phyloP scores from a whole-genome alignment of 2,888 invertebrate species.

The Scaptomyza flava region DNA sequence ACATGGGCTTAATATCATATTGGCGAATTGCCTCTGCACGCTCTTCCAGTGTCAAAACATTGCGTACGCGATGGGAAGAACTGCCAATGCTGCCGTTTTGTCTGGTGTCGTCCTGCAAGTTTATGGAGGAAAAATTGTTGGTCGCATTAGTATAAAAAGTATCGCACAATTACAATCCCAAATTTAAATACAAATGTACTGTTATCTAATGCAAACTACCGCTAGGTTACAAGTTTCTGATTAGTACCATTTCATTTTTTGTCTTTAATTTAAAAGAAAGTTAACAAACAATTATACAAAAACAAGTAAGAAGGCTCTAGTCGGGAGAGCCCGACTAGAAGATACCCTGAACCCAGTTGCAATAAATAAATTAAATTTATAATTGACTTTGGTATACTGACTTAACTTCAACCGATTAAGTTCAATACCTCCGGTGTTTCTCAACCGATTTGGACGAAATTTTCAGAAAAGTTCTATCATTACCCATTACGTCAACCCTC shows the following conservation, averaged over 20 bases:
- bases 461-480: too few species aligned
- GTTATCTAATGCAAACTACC: neutral
- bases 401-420: too few species aligned
- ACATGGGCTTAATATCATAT: conserved; percentile 81
- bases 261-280: neutral
- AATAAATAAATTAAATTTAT: too few species aligned
- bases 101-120: conserved; percentile 46
- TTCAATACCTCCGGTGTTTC: too few species aligned
- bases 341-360: too few species aligned
- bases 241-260: neutral
- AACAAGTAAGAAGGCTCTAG: too few species aligned
- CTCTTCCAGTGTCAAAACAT: conserved; percentile 80
- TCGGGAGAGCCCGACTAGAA: too few species aligned
- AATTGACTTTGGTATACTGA: too few species aligned
- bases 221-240: neutral
- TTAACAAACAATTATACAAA: conserved; percentile 9
- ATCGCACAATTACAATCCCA: neutral
- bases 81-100: conserved; percentile 19
- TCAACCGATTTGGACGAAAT: too few species aligned
- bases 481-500: too few species aligned
- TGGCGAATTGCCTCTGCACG: conserved; percentile 81
- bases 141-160: too few species aligned
- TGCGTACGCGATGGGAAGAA: conserved; percentile 69
- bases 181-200: neutral
- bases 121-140: neutral